These are phyloP conservation scores for Dolichomitus sp. DNA, from an alignment of 2,888 invertebrate species.

Conservation along the genomic window DNA sequence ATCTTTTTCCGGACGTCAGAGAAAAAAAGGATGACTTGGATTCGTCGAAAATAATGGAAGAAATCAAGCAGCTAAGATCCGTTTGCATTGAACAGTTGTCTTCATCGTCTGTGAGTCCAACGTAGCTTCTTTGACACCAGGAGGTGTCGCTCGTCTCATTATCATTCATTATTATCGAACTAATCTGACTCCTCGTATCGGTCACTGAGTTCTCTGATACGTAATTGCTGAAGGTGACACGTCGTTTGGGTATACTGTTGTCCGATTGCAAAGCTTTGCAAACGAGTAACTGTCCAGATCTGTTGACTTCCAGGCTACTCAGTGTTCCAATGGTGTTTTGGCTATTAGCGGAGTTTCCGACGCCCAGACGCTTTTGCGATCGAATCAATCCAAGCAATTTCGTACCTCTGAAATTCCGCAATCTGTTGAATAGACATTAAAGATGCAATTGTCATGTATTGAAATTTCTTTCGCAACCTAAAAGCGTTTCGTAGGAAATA, in stretches of 20 bases:
- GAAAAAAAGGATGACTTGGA: conserved; percentile 59
- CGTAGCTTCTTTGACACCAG: conserved; percentile 36
- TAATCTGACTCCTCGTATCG: conserved; percentile 21
- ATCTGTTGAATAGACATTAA: conserved; percentile 29
- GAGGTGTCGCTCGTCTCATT: conserved; percentile 28
- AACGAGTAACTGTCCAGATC: not conserved
- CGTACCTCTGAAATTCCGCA: conserved; percentile 24
- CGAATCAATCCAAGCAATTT: conserved; percentile 34
- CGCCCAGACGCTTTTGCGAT: conserved; percentile 51
- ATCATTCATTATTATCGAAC: conserved; percentile 19
- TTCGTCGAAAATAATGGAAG: conserved; percentile 46
- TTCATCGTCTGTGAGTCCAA: conserved; percentile 40
- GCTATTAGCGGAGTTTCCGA: conserved; percentile 29
- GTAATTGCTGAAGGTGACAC: conserved; percentile 64
- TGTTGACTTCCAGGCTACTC: conserved; percentile 37
- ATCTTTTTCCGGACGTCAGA: not conserved
- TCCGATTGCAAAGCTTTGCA: conserved; percentile 31
- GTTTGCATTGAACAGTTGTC: conserved; percentile 44
- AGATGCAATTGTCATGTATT: not conserved
- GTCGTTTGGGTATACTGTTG: conserved; percentile 43
- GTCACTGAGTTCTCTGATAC: conserved; percentile 40
- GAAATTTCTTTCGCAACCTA: not conserved
- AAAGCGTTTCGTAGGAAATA: not conserved
- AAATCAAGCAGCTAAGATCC: conserved; percentile 49
- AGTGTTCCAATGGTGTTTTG: conserved; percentile 2